These are phyloP conservation scores for Agrypnus murinus DNA, from an alignment of 2,888 invertebrate species.

Conservation along the genomic window DNA sequence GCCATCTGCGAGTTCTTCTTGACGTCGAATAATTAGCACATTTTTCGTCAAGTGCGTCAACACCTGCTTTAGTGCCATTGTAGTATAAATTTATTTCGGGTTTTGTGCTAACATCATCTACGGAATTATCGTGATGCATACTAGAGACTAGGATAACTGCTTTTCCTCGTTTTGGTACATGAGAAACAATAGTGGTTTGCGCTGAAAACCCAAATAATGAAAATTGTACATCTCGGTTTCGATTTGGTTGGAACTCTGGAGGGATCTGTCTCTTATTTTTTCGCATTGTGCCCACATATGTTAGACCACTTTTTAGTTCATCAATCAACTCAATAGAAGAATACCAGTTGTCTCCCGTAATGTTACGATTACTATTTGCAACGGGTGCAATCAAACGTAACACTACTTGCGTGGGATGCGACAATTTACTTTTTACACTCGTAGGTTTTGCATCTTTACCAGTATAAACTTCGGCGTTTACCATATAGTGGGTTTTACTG, in stretches of 20 bases:
- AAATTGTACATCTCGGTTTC: neutral
- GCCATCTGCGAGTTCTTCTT: neutral
- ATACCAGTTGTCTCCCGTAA: too few species aligned
- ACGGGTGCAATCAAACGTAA: neutral
- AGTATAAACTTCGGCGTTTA: conserved; percentile 16
- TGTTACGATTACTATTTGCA: conserved; percentile 1
- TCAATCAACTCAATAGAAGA: conserved; percentile 1
- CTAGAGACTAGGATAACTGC: too few species aligned
- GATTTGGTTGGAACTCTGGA: neutral
- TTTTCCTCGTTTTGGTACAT: conserved; percentile 3
- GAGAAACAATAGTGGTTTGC: neutral
- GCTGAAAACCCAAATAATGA: neutral
- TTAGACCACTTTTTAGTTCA: neutral
- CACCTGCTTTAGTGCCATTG: conserved; percentile 57
- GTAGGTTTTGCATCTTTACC: conserved; percentile 1
- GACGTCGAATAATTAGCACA: conserved; percentile 3
- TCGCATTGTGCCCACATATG: conserved; percentile 2
- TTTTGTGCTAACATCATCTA: conserved; percentile 49
- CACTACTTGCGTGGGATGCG: neutral
- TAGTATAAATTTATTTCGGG: conserved; percentile 58
- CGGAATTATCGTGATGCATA: conserved; percentile 51
- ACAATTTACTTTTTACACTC: neutral
- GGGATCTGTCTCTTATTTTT: conserved; percentile 4
- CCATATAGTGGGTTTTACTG: conserved; percentile 20
- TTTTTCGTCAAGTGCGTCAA: too few species aligned